A percentile compares a stretch with the other conserved stretches of the same genome.
Conservation (phyloP, 2,113 vertebrate species). For the Sakesphorus luctuosus region DNA sequence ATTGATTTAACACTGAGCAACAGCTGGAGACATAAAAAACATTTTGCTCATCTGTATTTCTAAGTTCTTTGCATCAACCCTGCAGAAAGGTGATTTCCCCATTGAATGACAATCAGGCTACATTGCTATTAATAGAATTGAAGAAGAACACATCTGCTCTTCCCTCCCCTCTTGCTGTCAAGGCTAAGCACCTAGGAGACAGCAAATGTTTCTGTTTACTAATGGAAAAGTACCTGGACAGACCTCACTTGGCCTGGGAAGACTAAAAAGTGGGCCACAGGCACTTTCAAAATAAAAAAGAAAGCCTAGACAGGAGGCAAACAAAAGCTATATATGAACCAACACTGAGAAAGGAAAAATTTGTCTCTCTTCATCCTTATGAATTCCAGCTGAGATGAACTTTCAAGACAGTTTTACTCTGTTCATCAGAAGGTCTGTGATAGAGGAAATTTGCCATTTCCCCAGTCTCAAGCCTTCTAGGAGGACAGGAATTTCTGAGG, state of each 20-base stretch:
- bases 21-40: background rate
- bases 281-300: background rate
- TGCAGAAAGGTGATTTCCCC: constrained; percentile 52
- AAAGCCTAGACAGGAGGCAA: background rate
- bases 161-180: background rate
- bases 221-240: constrained; percentile 60
- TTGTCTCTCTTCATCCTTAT: background rate
- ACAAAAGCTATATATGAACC: background rate
- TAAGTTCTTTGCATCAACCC: background rate
- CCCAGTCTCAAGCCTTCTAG: background rate
- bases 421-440: background rate
- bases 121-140: constrained; percentile 54
- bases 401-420: background rate
- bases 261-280: constrained; percentile 4
- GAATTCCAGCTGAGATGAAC: background rate
- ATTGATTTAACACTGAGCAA: background rate
- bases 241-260: constrained; percentile 29
- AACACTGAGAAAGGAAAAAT: background rate
- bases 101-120: constrained; percentile 56
- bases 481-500: background rate
- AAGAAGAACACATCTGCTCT: constrained; percentile 54
- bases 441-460: background rate
- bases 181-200: constrained; percentile 54
- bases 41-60: background rate
- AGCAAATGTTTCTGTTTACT: constrained; percentile 60